phyloP scores from a whole-genome alignment of 2,113 vertebrate genomes.

The Dolichotis patagonum region DNA sequence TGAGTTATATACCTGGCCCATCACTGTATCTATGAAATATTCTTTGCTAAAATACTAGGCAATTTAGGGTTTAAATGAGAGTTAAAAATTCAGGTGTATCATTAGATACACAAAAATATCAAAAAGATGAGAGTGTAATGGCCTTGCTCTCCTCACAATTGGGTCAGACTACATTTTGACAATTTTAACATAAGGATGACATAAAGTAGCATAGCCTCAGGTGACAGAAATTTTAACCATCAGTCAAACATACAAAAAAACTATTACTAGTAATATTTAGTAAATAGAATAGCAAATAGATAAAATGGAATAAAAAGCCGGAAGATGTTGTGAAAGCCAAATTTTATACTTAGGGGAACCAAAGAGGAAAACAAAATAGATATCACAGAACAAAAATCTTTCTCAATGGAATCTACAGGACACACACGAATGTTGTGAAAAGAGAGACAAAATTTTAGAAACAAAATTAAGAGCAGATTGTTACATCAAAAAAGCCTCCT shows the following conservation, averaged over 20 bases:
- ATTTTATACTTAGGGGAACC: not conserved
- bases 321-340: not conserved
- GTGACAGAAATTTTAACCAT: constrained; percentile 24
- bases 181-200: not conserved
- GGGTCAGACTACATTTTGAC: not conserved
- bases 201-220: not conserved
- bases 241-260: not conserved
- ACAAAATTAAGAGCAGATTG: constrained; percentile 55
- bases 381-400: not conserved
- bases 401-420: not conserved
- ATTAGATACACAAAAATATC: not conserved
- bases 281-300: not conserved
- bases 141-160: not conserved
- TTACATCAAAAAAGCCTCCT: constrained; percentile 94
- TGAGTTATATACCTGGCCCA: no score
- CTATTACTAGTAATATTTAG: not conserved
- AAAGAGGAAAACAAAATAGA: not conserved
- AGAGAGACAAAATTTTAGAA: constrained; percentile 12
- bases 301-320: constrained; percentile 2
- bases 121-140: not conserved
- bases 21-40: not conserved
- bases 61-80: constrained; percentile 3
- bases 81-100: constrained; percentile 19
- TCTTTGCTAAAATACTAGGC: not conserved
- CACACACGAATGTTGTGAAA: not conserved